Conservation (phyloP, 2,888 invertebrate species). For the Bedellia somnulentella region DNA sequence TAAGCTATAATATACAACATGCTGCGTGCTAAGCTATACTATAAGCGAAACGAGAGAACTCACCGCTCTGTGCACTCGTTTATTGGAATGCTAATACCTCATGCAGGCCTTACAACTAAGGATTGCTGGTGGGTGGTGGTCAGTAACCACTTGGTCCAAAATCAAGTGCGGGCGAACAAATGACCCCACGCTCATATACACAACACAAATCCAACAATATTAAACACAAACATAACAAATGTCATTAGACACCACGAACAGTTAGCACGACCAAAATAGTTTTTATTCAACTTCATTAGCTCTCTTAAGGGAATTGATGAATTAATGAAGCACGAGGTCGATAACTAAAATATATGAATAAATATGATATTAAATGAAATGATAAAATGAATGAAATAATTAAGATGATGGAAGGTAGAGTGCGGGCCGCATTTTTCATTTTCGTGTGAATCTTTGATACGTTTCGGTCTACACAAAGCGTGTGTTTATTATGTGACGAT, state of each 20-base stretch:
- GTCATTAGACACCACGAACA: conserved; percentile 38
- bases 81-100: no score
- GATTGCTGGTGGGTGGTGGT: no score
- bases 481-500: no score
- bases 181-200: conserved; percentile 30
- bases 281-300: conserved; percentile 37
- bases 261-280: conserved; percentile 59
- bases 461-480: no score
- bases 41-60: no score
- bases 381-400: conserved; percentile 18
- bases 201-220: conserved; percentile 48
- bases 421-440: conserved; percentile 39
- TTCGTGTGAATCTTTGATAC: no score
- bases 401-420: conserved; percentile 24
- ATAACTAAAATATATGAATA: conserved; percentile 8
- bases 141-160: conserved; percentile 8
- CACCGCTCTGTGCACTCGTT: no score
- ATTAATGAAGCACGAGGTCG: conserved; percentile 19
- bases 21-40: no score
- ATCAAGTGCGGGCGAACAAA: conserved; percentile 53
- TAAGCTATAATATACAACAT: no score
- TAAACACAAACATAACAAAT: conserved; percentile 48
- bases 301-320: no score
- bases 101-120: no score
- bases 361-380: conserved; percentile 15